phyloP scores from a whole-genome alignment of 2,797 vertebrate species.

The Uromys caudimaculatus region DNA sequence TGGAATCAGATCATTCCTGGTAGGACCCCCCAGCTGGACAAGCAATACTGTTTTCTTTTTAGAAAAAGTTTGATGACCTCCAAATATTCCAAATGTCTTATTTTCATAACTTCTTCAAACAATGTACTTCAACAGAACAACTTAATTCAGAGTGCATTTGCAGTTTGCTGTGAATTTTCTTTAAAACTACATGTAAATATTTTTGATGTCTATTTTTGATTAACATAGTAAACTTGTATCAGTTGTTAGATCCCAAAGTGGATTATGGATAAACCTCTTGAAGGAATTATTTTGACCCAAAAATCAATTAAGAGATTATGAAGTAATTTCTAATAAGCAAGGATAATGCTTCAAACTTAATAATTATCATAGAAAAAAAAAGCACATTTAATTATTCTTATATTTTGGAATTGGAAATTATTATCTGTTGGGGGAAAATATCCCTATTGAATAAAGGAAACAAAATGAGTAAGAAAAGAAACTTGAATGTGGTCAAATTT shows the following conservation, averaged over 20 bases:
- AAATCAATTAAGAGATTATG: constrained; percentile 69
- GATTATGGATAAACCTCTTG: constrained; percentile 61
- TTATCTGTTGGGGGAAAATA: constrained; percentile 5
- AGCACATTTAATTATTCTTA: neutral
- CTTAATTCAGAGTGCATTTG: neutral
- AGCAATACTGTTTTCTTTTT: neutral
- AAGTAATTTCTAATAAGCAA: constrained; percentile 66
- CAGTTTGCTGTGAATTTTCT: constrained; percentile 37
- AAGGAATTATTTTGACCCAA: constrained; percentile 62
- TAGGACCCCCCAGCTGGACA: neutral
- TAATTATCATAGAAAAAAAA: neutral
- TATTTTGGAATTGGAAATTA: constrained; percentile 29
- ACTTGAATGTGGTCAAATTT: neutral
- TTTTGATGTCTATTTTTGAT: constrained; percentile 36
- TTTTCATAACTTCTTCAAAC: constrained; percentile 22
- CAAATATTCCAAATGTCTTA: constrained; percentile 15
- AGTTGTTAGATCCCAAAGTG: constrained; percentile 50
- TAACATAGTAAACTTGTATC: constrained; percentile 13
- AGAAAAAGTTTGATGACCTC: neutral
- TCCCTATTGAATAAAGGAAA: neutral
- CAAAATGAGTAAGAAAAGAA: constrained; percentile 2
- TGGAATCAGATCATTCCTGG: neutral
- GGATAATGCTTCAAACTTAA: constrained; percentile 52
- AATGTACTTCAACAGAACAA: constrained; percentile 9
- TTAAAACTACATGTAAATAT: constrained; percentile 31